phyloP scores from a whole-genome alignment of 2,113 vertebrate genomes.

The Copsychus sechellarum region DNA sequence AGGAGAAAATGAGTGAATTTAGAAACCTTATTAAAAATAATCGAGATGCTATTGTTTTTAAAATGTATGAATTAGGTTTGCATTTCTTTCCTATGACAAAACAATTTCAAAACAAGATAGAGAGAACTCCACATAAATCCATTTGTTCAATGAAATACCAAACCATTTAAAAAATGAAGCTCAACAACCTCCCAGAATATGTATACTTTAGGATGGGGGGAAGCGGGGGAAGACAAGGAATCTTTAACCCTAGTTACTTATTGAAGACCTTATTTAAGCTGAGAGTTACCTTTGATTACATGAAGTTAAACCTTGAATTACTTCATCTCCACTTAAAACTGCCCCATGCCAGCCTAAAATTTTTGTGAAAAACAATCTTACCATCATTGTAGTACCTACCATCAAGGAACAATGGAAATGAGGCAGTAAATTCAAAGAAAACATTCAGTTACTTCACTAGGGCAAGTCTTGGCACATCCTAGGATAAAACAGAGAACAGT shows the following conservation, averaged over 20 bases:
- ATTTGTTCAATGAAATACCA: not conserved
- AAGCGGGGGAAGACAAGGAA: not conserved
- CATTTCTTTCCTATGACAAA: not conserved
- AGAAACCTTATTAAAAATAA: not conserved
- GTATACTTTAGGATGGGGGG: not conserved
- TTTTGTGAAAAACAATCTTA: not conserved
- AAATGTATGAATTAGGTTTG: not conserved
- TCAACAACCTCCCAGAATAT: not conserved
- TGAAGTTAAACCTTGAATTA: not conserved
- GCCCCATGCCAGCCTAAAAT: rapidly evolving
- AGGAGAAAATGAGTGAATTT: not conserved
- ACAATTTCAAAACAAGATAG: not conserved
- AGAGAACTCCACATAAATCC: not conserved
- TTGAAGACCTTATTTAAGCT: not conserved
- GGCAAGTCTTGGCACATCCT: not conserved
- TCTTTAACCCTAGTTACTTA: not conserved
- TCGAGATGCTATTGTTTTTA: not conserved
- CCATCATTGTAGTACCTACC: not conserved
- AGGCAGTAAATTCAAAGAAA: not conserved
- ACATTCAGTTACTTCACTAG: not conserved
- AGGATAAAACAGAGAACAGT: not conserved
- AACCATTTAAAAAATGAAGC: not conserved
- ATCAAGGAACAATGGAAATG: not conserved
- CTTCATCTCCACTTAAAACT: not conserved
- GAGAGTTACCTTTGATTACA: not conserved